Base-by-base conservation (phyloP, 2,888 invertebrate species). In the Synergus itoensis region DNA sequence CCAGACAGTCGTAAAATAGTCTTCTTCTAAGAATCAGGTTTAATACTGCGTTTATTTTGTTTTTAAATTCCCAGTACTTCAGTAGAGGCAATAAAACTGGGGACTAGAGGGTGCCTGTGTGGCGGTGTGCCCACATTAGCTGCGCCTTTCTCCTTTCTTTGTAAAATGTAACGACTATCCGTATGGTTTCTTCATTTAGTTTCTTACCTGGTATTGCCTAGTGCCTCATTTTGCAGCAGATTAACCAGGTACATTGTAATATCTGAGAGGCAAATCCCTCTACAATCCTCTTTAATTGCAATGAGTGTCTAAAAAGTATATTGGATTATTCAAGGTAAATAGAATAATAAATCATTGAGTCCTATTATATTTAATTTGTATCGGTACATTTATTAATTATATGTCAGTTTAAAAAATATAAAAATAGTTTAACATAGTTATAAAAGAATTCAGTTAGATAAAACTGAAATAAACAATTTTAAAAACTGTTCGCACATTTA, bases 81-180 rank as follows among this genome's bases (percentile, higher is more conserved):
- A 40, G 21, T 8, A 45, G n/a, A 21, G 21, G 7, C 14, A 45
- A 69, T 69, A 69, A 48, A 48, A n/a, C 2, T n/a, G n/a, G 9
- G 9, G 2, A 43, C 12, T 7, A 69, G 69, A 69, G 69, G 69
- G 48, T 45, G 14, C 21, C 69, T 48, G 14, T 69, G 14, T 48
- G 69, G 1, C 69, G 69, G 14, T 69, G 14, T 48, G 69, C 3
- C 48, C 69, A 28, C 69, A 45, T 69, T 69, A 28, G 69, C 45
- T 69, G 28, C 28, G 69, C 69, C 69, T 69, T 69, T 69, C 69
- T 69, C 69, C 41, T 41, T 41, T 28, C 28, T 63, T 28, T 63
- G 11, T 43, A 11, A 43, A 43, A 5, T 43, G 9, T 11, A 11
- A 43, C 1, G 11, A 7, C 11, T 43, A 11, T 43, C 8, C 43